Evolutionary conservation across 2,113 vertebrate genomes (phyloP).

Genomic region (Aleadryas rufinucha): DNA sequence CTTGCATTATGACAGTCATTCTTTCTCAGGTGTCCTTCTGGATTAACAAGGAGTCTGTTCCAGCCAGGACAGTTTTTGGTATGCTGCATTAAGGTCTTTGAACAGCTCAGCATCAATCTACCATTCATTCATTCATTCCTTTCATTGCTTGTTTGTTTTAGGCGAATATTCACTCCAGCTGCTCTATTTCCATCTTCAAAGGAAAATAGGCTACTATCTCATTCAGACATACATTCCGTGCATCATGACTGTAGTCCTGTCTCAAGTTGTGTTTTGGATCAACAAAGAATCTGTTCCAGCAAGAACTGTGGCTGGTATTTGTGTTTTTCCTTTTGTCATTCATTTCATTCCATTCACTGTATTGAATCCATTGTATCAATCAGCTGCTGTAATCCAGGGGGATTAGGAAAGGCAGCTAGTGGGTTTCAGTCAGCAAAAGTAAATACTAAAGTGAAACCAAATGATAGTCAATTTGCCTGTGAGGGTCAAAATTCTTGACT

Average conservation of each 20-base stretch:
- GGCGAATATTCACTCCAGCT: constrained; percentile 56
- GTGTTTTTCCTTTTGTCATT: not conserved
- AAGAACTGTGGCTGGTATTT: constrained; percentile 78
- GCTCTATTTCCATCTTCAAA: constrained; percentile 61
- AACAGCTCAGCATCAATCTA: not conserved
- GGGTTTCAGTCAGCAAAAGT: not conserved
- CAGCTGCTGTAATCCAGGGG: not conserved
- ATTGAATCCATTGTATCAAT: not conserved
- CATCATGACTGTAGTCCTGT: constrained; percentile 84
- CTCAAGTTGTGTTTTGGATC: constrained; percentile 84
- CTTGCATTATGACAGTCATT: constrained; percentile 97
- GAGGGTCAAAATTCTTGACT: not conserved
- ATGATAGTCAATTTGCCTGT: not conserved
- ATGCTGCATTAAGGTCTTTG: constrained; percentile 52
- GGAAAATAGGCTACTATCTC: constrained; percentile 82
- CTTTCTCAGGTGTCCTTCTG: constrained; percentile 96
- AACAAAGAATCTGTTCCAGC: constrained; percentile 84
- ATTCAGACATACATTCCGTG: constrained; percentile 82
- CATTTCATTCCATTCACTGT: not conserved
- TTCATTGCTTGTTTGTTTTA: constrained; percentile 43
- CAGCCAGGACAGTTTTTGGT: constrained; percentile 96
- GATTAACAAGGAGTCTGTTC: constrained; percentile 98
- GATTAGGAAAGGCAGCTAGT: not conserved
- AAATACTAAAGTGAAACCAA: not conserved
- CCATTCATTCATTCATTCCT: constrained; percentile 1